phyloP scores from a whole-genome alignment of 1,140 invertebrate species.

The Eumeta japonica region DNA sequence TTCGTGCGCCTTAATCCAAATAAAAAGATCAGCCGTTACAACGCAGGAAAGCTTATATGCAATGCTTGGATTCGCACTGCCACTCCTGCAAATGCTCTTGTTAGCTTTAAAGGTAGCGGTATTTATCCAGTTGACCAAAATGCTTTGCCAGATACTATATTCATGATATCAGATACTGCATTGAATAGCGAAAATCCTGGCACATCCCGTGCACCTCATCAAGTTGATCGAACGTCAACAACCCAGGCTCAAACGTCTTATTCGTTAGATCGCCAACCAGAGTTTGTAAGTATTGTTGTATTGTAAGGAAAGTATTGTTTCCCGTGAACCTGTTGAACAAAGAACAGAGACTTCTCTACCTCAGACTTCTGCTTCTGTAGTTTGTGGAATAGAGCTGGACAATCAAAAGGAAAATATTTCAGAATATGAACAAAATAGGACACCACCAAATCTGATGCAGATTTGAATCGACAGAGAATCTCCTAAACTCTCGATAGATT shows the following conservation, averaged over 20 bases:
- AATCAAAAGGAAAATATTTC: no score
- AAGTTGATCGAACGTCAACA: constrained; percentile 6
- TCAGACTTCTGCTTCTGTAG: constrained; percentile 12
- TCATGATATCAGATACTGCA: constrained; percentile 14
- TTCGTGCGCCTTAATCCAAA: constrained; percentile 18
- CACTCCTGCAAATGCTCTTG: constrained; percentile 16
- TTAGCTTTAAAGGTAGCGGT: constrained; percentile 19
- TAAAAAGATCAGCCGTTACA: constrained; percentile 15
- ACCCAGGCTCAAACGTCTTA: constrained; percentile 1
- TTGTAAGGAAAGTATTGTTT: no score
- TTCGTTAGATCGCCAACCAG: no score
- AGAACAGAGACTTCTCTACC: constrained; percentile 8
- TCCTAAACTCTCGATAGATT: constrained; percentile 12
- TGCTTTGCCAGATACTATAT: constrained; percentile 12
- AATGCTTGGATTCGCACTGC: constrained; percentile 21
- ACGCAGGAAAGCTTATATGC: constrained; percentile 14
- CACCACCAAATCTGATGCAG: constrained; percentile 7
- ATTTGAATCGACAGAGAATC: constrained; percentile 11
- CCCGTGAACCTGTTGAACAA: no score
- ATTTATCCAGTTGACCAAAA: constrained; percentile 20
- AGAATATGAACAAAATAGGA: constrained; percentile 7
- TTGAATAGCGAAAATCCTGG: constrained; percentile 3
- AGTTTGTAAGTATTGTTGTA: no score
- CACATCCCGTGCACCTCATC: no score
- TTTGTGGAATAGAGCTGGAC: no score